Evolutionary conservation across 2,888 invertebrate genomes (phyloP).

Genomic region (Sabatieria punctata): DNA sequence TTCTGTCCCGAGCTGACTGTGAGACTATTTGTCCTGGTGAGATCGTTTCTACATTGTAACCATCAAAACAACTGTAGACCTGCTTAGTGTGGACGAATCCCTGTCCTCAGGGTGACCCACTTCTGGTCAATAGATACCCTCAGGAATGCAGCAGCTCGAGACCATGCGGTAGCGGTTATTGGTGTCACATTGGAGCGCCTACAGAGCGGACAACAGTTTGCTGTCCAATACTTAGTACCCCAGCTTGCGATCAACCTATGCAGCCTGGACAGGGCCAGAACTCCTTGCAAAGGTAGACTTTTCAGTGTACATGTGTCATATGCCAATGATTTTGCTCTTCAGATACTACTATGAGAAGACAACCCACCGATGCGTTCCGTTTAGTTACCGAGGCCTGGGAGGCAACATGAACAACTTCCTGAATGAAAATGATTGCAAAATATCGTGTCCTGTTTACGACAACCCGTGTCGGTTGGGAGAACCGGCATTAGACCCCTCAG

Average conservation of each 20-base stretch:
- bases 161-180: slow-evolving; percentile 26
- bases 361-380: slow-evolving; percentile 3
- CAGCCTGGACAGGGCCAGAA: too few species aligned
- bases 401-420: slow-evolving; percentile 11
- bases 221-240: too few species aligned
- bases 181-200: slow-evolving; percentile 13
- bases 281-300: too few species aligned
- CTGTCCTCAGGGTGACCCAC: slow-evolving; percentile 24
- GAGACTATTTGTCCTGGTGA: slow-evolving; percentile 14
- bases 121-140: too few species aligned
- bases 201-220: too few species aligned
- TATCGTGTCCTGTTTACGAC: slow-evolving; percentile 12
- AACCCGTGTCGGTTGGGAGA: slow-evolving; percentile 21
- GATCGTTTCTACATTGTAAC: too few species aligned
- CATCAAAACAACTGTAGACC: too few species aligned
- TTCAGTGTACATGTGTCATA: too few species aligned
- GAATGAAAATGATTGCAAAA: slow-evolving; percentile 1
- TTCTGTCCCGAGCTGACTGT: slow-evolving; percentile 12
- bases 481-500: too few species aligned
- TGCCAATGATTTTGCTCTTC: too few species aligned
- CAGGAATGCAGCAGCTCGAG: slow-evolving; percentile 19
- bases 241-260: too few species aligned
- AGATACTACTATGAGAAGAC: slow-evolving; percentile 3
- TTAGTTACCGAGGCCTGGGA: slow-evolving; percentile 5
- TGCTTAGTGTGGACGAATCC: slow-evolving; percentile 23